Evolutionary conservation across 2,113 vertebrate genomes (phyloP).

Genomic region (Caranx melampygus): DNA sequence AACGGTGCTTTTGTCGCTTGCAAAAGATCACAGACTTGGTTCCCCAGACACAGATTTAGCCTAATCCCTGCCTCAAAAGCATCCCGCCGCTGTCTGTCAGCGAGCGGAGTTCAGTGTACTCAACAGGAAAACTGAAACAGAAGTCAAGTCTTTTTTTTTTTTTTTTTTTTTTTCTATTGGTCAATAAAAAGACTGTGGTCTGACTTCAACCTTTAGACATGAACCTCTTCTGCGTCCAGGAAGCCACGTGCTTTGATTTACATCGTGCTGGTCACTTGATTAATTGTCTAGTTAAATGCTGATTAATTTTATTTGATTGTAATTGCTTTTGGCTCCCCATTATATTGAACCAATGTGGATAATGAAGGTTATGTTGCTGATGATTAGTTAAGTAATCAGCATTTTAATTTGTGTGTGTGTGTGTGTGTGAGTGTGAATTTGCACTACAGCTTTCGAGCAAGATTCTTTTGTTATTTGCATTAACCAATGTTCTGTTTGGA

Average conservation of each 20-base stretch:
- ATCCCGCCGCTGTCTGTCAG: slow-evolving; percentile 35
- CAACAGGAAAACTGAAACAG: slow-evolving; percentile 8
- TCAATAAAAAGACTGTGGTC: background rate
- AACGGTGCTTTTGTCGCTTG: slow-evolving; percentile 45
- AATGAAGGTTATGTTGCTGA: slow-evolving; percentile 11
- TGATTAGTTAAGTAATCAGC: background rate
- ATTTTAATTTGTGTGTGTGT: background rate
- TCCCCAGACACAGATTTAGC: slow-evolving; percentile 62
- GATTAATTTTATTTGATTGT: slow-evolving; percentile 12
- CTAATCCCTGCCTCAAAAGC: slow-evolving; percentile 58
- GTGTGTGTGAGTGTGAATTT: background rate
- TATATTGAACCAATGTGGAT: slow-evolving; percentile 3
- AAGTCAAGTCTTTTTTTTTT: background rate
- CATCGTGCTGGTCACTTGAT: slow-evolving; percentile 33
- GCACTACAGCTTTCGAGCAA: background rate
- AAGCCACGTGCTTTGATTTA: slow-evolving; percentile 24
- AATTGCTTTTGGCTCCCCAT: slow-evolving; percentile 16
- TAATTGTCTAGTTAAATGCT: slow-evolving; percentile 2
- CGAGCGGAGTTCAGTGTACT: slow-evolving; percentile 25
- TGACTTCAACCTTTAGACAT: background rate
- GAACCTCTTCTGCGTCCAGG: background rate
- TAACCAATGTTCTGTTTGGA: background rate
- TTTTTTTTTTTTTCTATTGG: background rate
- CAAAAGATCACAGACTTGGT: slow-evolving; percentile 54
- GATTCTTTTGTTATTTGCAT: slow-evolving; percentile 2